These are phyloP conservation scores for Corythoichthys haematopterus DNA, from an alignment of 2,113 vertebrate species.

Conservation along the genomic window DNA sequence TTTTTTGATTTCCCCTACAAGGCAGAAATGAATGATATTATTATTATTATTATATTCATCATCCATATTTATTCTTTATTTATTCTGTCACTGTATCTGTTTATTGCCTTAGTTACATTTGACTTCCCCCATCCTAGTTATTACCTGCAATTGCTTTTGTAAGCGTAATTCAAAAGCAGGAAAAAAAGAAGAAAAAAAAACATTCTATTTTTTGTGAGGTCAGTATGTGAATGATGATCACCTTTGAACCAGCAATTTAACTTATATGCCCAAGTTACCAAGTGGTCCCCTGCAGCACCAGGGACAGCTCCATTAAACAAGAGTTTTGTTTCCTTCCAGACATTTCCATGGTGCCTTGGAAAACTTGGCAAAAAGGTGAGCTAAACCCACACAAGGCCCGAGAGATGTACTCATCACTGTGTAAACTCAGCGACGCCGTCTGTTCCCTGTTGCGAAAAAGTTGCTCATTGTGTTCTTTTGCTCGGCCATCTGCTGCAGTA, in stretches of 20 bases:
- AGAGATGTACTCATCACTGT: constrained; percentile 51
- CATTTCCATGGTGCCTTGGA: constrained; percentile 6
- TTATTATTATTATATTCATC: too few species aligned
- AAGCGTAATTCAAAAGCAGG: too few species aligned
- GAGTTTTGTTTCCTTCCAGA: constrained; percentile 1
- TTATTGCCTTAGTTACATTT: too few species aligned
- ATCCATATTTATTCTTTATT: too few species aligned
- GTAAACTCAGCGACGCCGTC: constrained; percentile 18
- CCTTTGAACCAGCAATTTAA: background rate
- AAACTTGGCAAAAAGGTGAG: constrained; percentile 61
- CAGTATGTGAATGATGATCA: background rate
- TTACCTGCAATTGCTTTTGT: too few species aligned
- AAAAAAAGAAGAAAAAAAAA: too few species aligned
- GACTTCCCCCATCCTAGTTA: too few species aligned
- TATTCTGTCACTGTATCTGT: too few species aligned
- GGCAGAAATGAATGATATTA: too few species aligned
- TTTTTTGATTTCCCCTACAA: too few species aligned
- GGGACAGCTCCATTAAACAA: constrained; percentile 11
- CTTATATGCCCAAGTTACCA: background rate
- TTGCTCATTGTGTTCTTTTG: constrained; percentile 88
- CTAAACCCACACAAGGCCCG: background rate
- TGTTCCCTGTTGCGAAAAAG: constrained; percentile 84
- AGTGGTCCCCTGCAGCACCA: constrained; percentile 8
- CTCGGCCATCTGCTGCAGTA: constrained; percentile 94
- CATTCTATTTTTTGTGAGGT: too few species aligned